Evolutionary conservation across 2,888 invertebrate genomes (phyloP), one percentile per base, ranked within the genome.

Genomic region (Melanostoma scalare): DNA sequence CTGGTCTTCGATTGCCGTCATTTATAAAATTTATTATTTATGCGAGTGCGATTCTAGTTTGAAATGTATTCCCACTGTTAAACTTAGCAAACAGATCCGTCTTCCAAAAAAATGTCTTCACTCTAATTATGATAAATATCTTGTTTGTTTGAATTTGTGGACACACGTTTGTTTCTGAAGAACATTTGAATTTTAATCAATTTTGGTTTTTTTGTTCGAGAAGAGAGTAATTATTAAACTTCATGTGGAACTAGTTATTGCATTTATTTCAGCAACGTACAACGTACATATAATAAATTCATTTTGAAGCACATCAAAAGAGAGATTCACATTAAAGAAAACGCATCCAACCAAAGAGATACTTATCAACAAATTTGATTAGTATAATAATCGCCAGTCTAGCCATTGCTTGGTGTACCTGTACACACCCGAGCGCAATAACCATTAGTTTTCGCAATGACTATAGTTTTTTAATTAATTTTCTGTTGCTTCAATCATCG

Each of bases 391-490:
- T 20, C 35, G 60, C 50, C 40, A 42, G 48, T 36, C 69, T 65
- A 60, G 6, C 36, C 36, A 60, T 61, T 63, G 60, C 69, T 63
- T 40, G 31, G 20, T 20, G 20, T 20, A 20, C 20, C 20, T 75
- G 56, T 75, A 69, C 58, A 63, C 58, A 60, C 56, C 65, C 58
- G 44, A 50, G 2, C 30, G 67, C 48, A 74, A 48, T 80, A 52
- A 56, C 63, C 63, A 75, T 71, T 63, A 55, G 58, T 69, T 69
- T 75, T 55, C 52, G 20, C 68, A 35, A 33, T 42, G 42, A 60
- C 53, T 58, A 68, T 56, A 36, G 31, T 53, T 52, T 75, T 80
- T 75, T 76, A 71, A 71, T 75, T 71, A 36, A 80, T 52, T 33
- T 5, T 2, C 4, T 38, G 40, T 60, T 75, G 69, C 76, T 73